A percentile compares a stretch with the other conserved stretches of the same genome.
Evolutionary conservation across 2,113 vertebrate genomes (phyloP).

Genomic region (Sylvilagus bachmani): DNA sequence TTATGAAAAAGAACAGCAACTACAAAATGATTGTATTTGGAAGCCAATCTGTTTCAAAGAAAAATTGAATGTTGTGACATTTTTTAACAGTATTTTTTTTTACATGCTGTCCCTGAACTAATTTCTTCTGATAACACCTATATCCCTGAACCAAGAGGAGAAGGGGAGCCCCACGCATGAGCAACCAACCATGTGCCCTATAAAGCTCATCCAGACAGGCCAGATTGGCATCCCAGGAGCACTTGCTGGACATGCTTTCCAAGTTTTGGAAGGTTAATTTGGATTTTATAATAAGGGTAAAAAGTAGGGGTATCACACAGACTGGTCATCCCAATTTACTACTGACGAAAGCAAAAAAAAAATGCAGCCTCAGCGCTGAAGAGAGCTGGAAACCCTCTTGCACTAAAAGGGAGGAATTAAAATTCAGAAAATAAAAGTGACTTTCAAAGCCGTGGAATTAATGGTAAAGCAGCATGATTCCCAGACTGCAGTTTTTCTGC

Average conservation of each 20-base stretch:
- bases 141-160: not conserved
- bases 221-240: not conserved
- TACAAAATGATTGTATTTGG: not conserved
- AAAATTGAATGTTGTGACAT: not conserved
- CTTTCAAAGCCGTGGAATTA: not conserved
- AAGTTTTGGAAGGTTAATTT: not conserved
- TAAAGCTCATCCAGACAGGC: not conserved
- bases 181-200: not conserved
- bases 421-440: not conserved
- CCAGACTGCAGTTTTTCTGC: not conserved
- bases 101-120: not conserved
- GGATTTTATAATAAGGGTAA: not conserved
- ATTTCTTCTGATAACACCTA: not conserved
- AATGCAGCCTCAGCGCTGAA: not conserved
- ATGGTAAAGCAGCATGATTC: not conserved
- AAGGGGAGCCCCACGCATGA: fast-evolving
- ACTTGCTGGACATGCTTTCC: not conserved
- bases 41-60: not conserved
- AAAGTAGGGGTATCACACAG: not conserved
- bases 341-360: not conserved
- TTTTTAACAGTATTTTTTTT: not conserved
- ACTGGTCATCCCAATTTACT: not conserved
- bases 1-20: not conserved
- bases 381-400: not conserved
- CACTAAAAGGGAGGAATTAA: not conserved